phyloP scores from a whole-genome alignment of 1,140 invertebrate genomes.

The Euura saliciscinereae region DNA sequence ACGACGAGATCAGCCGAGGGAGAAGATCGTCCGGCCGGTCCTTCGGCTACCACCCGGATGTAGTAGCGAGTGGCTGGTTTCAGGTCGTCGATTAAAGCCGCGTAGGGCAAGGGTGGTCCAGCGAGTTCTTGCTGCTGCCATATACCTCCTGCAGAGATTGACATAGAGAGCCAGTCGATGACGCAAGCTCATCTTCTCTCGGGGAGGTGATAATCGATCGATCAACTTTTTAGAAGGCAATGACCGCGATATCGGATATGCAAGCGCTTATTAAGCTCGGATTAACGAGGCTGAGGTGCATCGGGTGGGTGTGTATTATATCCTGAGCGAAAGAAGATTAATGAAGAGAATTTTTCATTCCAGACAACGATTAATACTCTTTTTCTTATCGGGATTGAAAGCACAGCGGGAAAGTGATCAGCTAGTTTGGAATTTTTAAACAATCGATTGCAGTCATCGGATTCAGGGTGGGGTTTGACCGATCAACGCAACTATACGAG shows the following conservation, averaged over 20 bases:
- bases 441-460: too few species aligned
- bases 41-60: conserved; percentile 77
- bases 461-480: too few species aligned
- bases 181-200: not conserved
- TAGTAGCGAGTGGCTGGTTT: conserved; percentile 80
- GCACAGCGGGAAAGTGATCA: too few species aligned
- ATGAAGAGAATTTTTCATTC: not conserved
- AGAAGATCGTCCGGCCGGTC: conserved; percentile 73
- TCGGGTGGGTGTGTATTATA: not conserved
- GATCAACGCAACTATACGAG: too few species aligned
- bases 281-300: not conserved
- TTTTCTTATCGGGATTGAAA: too few species aligned
- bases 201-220: not conserved
- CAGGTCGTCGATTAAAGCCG: conserved; percentile 71
- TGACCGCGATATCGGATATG: not conserved
- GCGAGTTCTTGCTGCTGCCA: conserved; percentile 73
- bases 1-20: conserved; percentile 73
- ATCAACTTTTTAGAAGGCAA: not conserved
- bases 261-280: not conserved
- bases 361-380: not conserved
- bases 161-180: not conserved
- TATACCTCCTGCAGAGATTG: conserved; percentile 52
- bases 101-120: conserved; percentile 65
- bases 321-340: not conserved
- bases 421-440: too few species aligned